Conservation (phyloP, 2,797 vertebrate genomes). For the Allochrocebus solatus region DNA sequence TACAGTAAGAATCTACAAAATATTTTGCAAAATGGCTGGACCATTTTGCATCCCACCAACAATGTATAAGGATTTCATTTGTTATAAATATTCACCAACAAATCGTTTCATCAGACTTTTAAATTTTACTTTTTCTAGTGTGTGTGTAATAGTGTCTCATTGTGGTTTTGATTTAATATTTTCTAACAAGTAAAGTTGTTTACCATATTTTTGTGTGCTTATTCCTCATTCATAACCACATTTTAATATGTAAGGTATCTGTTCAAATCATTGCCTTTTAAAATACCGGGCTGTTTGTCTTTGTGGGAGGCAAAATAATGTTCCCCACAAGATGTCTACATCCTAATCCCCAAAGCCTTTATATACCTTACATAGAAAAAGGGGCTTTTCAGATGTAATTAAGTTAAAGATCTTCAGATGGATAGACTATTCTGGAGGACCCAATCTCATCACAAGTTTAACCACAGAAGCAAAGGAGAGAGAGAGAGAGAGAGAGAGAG, state of each 20-base stretch:
- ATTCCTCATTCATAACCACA: not conserved
- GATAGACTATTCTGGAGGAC: not conserved
- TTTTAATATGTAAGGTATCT: not conserved
- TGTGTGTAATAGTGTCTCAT: not conserved
- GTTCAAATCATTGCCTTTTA: not conserved
- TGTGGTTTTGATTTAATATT: slow-evolving; percentile 5
- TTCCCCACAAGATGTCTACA: not conserved
- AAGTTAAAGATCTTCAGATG: not conserved
- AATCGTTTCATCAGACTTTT: not conserved
- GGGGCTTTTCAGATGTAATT: not conserved
- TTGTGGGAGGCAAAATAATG: not conserved
- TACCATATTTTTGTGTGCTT: not conserved
- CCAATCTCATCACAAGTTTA: not conserved
- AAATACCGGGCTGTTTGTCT: not conserved
- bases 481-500: not conserved
- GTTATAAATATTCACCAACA: not conserved
- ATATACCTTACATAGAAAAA: not conserved
- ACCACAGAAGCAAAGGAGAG: not conserved
- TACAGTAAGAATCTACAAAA: not conserved
- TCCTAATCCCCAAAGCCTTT: not conserved
- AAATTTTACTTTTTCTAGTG: not conserved
- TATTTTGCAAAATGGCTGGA: not conserved
- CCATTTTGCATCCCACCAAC: not conserved
- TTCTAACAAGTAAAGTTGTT: not conserved
- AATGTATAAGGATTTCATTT: not conserved